Conservation (phyloP, 2,113 vertebrate genomes). For the Polypterus senegalus region DNA sequence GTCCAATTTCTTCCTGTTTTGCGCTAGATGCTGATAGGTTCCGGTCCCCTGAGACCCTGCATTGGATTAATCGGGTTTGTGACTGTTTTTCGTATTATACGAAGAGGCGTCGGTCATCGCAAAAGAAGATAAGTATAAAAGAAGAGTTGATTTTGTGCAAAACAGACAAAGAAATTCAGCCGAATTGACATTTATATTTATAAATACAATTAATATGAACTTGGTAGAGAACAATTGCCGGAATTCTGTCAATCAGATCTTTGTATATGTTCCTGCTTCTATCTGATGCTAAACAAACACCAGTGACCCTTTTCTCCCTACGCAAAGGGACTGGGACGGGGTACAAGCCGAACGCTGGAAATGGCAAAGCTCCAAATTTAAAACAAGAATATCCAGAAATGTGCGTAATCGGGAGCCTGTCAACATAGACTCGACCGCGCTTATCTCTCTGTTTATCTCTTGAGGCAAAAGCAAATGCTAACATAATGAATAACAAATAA, state of each 20-base stretch:
- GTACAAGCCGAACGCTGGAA: slow-evolving; percentile 55
- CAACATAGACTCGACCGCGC: slow-evolving; percentile 43
- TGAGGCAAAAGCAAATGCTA: too few relatives aligned
- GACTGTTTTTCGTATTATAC: too few relatives aligned
- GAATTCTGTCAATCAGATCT: slow-evolving; percentile 80
- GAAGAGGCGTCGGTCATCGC: too few relatives aligned
- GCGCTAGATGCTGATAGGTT: too few relatives aligned
- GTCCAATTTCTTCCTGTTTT: too few relatives aligned
- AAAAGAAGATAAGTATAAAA: too few relatives aligned
- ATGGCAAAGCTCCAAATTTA: slow-evolving; percentile 52
- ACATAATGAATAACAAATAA: too few relatives aligned
- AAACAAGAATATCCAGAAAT: slow-evolving; percentile 64
- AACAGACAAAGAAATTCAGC: slow-evolving; percentile 13
- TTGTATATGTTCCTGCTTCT: slow-evolving; percentile 89
- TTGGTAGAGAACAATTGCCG: slow-evolving; percentile 74
- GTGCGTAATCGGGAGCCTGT: slow-evolving; percentile 40
- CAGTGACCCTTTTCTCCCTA: slow-evolving; percentile 62
- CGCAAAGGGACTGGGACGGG: slow-evolving; percentile 58
- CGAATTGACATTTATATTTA: slow-evolving; percentile 29
- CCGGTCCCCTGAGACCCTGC: too few relatives aligned
- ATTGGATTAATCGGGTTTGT: too few relatives aligned
- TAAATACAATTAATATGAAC: slow-evolving; percentile 56
- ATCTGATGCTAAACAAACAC: slow-evolving; percentile 75
- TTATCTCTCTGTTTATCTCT: too few relatives aligned
- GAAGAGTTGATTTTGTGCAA: slow-evolving; percentile 3